Evolutionary conservation across 2,888 invertebrate genomes (phyloP), one percentile per base, ranked within the genome.

Genomic region (Myathropa florea): DNA sequence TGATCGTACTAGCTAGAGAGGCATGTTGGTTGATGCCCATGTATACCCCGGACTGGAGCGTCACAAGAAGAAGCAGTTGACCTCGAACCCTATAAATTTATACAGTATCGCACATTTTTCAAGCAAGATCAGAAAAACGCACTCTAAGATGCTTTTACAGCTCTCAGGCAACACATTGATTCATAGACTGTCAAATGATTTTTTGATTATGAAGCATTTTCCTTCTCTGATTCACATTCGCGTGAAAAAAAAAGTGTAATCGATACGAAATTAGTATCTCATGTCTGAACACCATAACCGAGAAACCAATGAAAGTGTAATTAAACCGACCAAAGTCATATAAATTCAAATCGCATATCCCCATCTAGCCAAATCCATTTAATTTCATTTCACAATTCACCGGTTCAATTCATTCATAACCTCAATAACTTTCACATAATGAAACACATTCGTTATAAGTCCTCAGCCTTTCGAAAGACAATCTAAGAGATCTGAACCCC

Each of bases 401-500:
- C 46, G 46, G 46, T 46, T 46, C 46, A 18, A 46, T 46, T 46
- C 46, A 46, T 46, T 46, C 46, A 46, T 46, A 46, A 46, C 46
- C 46, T 46, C 46, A n/a, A 46, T 46, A 46, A 18, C 18, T 3
- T 18, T 21, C 6, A 3, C 18, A 7, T 18, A 46, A 46, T 7
- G 46, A 7, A n/a, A 46, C 18, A 18, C 46, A 46, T 46, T 46
- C 18, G 46, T 18, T 9, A 2, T 33, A 57, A 70, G 33, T 21
- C 23, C 9, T 14, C 46, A 46, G 18, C 18, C 67, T 33, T 28
- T 75, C 18, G 55, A 39, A 71, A 68, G 55, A 63, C 57, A 75
- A 81, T 75, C 46, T 46, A n/a, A 18, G 18, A 18, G 18, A 46
- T 46, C 46, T 68, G 55, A 68, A 63, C 21, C 4, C 18, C 24